These are phyloP conservation scores for Coelinius sp. DNA, from an alignment of 2,888 invertebrate species.

Conservation along the genomic window DNA sequence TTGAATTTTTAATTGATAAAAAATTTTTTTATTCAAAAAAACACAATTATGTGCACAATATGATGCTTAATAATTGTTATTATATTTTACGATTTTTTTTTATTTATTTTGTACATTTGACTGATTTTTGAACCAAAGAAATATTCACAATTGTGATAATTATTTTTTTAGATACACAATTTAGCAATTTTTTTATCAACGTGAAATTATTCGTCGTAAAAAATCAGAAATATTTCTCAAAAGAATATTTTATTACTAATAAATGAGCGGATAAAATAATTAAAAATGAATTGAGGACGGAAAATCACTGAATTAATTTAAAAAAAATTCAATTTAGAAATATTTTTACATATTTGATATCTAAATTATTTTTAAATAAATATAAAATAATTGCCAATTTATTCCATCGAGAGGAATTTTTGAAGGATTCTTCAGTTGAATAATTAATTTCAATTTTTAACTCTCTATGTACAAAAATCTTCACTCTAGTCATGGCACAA, in stretches of 20 bases:
- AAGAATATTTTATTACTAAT: too few species aligned
- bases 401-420: background rate
- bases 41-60: conserved; percentile 10
- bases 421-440: background rate
- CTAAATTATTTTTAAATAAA: too few species aligned
- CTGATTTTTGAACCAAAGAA: background rate
- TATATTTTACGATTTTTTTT: background rate
- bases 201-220: too few species aligned
- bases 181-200: too few species aligned
- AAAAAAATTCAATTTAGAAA: background rate
- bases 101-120: conserved; percentile 1
- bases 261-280: too few species aligned
- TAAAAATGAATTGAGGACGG: too few species aligned
- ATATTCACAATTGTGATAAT: background rate
- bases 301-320: too few species aligned
- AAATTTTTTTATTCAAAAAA: background rate
- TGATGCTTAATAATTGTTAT: conserved; percentile 3
- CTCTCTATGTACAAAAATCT: conserved; percentile 9
- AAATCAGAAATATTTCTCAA: too few species aligned
- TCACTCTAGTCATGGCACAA: conserved; percentile 18
- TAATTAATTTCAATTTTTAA: background rate
- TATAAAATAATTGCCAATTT: too few species aligned
- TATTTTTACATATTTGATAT: too few species aligned
- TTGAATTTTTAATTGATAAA: background rate
- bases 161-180: too few species aligned